These are phyloP conservation scores for Dermatophagoides farinae DNA, from an alignment of 1,140 invertebrate genomes.

Conservation along the genomic window DNA sequence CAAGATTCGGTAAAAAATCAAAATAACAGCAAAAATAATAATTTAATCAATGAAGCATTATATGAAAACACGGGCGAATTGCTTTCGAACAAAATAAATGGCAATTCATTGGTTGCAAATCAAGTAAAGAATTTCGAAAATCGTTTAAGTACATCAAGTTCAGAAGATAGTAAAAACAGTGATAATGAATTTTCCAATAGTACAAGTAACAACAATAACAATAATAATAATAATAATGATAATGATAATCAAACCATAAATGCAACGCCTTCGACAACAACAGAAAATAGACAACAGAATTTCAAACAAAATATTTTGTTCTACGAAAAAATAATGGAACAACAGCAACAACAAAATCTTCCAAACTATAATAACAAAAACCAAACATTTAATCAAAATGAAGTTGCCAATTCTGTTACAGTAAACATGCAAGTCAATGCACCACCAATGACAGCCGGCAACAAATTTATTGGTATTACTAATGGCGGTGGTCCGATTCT, in stretches of 20 bases:
- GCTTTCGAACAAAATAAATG: not conserved
- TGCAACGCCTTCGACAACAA: too few species aligned
- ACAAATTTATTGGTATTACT: not conserved
- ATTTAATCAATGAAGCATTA: not conserved
- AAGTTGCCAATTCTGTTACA: not conserved
- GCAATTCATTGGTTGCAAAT: not conserved
- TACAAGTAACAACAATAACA: too few species aligned
- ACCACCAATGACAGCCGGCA: not conserved
- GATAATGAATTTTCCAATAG: not conserved
- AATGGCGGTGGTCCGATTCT: not conserved
- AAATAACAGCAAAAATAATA: not conserved
- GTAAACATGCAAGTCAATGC: not conserved
- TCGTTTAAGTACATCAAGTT: not conserved
- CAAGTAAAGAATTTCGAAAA: not conserved
- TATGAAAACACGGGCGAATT: not conserved
- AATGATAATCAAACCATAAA: too few species aligned
- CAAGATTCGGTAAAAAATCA: not conserved
- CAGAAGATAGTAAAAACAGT: not conserved
- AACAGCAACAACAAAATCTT: not conserved
- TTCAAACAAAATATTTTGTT: slow-evolving; percentile 11
- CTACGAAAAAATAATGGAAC: slow-evolving; percentile 6
- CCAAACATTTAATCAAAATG: not conserved
- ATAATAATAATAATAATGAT: too few species aligned
- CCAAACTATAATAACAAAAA: not conserved
- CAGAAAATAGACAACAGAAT: not conserved